Percentiles rank a stretch among this genome's conserved stretches.
Conservation (phyloP, 2,797 vertebrate species). For the Lepidocolaptes lacrymiger region DNA sequence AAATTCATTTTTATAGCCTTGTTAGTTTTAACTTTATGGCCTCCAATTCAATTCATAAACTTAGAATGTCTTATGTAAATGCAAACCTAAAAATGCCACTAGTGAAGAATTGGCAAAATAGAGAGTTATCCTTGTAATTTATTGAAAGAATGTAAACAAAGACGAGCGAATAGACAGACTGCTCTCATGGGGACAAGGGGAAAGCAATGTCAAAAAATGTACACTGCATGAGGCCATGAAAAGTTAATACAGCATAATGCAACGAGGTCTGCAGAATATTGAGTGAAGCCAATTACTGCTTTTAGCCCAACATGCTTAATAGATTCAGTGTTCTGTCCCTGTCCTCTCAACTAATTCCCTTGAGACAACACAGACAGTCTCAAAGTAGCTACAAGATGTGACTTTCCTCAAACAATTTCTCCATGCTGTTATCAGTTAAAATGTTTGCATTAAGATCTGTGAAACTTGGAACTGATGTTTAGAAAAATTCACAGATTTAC, state of each 20-base stretch:
- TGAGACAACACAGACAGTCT: neutral
- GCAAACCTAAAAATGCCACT: conserved; percentile 61
- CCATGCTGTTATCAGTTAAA: neutral
- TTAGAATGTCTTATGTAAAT: conserved; percentile 65
- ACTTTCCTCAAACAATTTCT: conserved; percentile 21
- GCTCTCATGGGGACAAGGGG: conserved; percentile 69
- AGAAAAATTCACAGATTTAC: neutral
- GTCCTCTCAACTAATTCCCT: conserved; percentile 16
- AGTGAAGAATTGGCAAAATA: conserved; percentile 68
- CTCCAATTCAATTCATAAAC: conserved; percentile 67
- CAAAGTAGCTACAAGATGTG: conserved; percentile 22
- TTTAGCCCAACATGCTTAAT: conserved; percentile 53
- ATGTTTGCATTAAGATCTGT: neutral
- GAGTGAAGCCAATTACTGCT: conserved; percentile 69
- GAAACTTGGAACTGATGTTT: neutral
- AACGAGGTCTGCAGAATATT: conserved; percentile 58
- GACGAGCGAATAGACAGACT: conserved; percentile 63
- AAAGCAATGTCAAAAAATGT: conserved; percentile 72
- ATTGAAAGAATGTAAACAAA: conserved; percentile 76
- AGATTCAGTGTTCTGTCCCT: conserved; percentile 21
- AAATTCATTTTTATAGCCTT: conserved; percentile 69
- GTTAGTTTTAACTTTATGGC: conserved; percentile 70
- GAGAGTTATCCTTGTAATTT: conserved; percentile 74
- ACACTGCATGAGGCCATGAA: conserved; percentile 52
- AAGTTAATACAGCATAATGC: conserved; percentile 71